Conservation (phyloP, 2,888 invertebrate species). For the Arenicola marina region DNA sequence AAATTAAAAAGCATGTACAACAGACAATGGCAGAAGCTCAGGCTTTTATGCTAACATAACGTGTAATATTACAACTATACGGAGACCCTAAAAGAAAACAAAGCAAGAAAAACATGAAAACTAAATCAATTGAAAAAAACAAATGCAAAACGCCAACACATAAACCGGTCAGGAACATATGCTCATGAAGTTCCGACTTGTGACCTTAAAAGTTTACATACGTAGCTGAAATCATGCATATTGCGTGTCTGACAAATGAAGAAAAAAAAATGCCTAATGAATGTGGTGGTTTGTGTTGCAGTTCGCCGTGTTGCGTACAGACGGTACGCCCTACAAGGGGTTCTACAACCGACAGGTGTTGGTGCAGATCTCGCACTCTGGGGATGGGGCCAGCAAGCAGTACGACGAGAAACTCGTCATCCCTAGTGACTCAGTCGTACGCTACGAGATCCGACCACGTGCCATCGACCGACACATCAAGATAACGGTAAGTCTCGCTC, state of each 20-base stretch:
- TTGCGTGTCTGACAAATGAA: neutral
- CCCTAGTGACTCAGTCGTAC: slow-evolving; percentile 30
- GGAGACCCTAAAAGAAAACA: no score
- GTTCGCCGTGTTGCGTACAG: slow-evolving; percentile 31
- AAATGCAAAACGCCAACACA: no score
- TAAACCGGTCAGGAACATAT: no score
- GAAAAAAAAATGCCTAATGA: neutral
- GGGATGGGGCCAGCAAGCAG: slow-evolving; percentile 15
- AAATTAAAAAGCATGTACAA: no score
- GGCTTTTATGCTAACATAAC: no score
- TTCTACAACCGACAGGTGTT: slow-evolving; percentile 28
- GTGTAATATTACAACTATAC: no score
- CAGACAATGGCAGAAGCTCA: no score
- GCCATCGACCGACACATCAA: slow-evolving; percentile 21
- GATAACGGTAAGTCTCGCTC: slow-evolving; percentile 18
- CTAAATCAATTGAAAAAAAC: no score
- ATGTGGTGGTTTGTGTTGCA: slow-evolving; percentile 12
- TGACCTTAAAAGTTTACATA: no score
- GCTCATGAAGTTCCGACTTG: no score
- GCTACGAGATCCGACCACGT: slow-evolving; percentile 24
- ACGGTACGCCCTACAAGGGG: slow-evolving; percentile 31
- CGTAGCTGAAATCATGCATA: neutral
- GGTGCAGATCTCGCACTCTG: slow-evolving; percentile 15
- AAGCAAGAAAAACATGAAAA: no score
- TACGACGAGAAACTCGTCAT: slow-evolving; percentile 21